phyloP scores from a whole-genome alignment of 1,140 invertebrate species.

The Microvelia longipes region DNA sequence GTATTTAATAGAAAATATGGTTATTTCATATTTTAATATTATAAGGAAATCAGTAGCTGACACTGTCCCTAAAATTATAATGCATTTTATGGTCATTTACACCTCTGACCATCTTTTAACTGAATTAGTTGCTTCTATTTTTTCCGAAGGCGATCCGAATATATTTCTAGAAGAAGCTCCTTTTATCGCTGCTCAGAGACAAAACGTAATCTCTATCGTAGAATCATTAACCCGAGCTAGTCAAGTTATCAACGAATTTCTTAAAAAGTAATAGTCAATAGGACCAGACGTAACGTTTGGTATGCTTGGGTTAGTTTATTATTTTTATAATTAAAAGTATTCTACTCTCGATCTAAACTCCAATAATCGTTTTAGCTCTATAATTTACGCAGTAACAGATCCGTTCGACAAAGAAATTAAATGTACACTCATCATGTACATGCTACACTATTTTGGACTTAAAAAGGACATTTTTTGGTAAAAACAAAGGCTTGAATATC shows the following conservation, averaged over 20 bases:
- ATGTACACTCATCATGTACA: too few relatives aligned
- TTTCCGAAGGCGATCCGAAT: conserved; percentile 4
- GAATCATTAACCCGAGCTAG: neutral
- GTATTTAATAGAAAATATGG: conserved; percentile 15
- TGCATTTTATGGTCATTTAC: conserved; percentile 21
- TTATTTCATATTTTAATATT: conserved; percentile 20
- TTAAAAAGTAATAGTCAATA: too few relatives aligned
- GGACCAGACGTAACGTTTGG: too few relatives aligned
- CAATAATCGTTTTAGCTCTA: too few relatives aligned
- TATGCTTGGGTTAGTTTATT: too few relatives aligned
- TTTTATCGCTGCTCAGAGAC: conserved; percentile 6
- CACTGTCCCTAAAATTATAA: conserved; percentile 20
- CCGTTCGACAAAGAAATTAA: too few relatives aligned
- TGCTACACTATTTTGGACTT: too few relatives aligned
- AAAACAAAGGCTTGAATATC: too few relatives aligned
- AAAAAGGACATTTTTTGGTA: too few relatives aligned
- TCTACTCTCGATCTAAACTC: too few relatives aligned
- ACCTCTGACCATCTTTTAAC: conserved; percentile 16
- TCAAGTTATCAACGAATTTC: neutral
- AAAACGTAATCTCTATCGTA: neutral
- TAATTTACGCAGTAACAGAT: too few relatives aligned
- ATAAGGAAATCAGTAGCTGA: conserved; percentile 19
- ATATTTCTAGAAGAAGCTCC: conserved; percentile 12
- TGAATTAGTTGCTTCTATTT: conserved; percentile 15
- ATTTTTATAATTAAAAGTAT: too few relatives aligned